phyloP scores from a whole-genome alignment of 2,797 vertebrate species.

The Pantherophis alleghaniensis region DNA sequence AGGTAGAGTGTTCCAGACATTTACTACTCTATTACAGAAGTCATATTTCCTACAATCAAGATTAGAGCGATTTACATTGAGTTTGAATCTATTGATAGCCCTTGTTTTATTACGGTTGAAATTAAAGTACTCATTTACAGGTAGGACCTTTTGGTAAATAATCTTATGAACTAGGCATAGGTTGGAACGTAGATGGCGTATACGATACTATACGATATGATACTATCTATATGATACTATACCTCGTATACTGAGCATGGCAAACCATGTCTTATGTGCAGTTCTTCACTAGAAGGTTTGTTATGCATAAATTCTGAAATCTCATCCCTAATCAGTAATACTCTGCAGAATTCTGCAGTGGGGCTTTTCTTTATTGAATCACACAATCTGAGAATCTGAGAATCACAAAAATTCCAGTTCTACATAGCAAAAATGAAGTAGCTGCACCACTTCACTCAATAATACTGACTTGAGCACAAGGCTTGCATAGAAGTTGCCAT shows the following conservation, averaged over 20 bases:
- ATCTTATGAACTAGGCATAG: no score
- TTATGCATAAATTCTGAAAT: conserved; percentile 6
- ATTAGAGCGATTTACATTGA: no score
- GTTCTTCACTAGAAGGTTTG: not conserved
- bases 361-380: not conserved
- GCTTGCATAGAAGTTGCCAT: not conserved
- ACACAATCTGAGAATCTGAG: not conserved
- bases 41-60: no score
- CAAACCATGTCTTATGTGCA: not conserved
- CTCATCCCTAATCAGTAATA: conserved; percentile 14
- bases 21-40: no score
- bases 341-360: not conserved
- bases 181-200: no score
- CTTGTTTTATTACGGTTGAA: no score
- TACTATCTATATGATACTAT: not conserved
- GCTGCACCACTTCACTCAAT: not conserved
- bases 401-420: not conserved
- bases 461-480: not conserved
- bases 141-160: no score
- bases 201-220: no score
- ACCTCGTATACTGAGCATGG: not conserved
- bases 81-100: no score
- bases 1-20: no score
- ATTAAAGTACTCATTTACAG: no score
- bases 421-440: not conserved